Base-by-base conservation (phyloP, 2,113 vertebrate genomes). In the Saccopteryx leptura region DNA sequence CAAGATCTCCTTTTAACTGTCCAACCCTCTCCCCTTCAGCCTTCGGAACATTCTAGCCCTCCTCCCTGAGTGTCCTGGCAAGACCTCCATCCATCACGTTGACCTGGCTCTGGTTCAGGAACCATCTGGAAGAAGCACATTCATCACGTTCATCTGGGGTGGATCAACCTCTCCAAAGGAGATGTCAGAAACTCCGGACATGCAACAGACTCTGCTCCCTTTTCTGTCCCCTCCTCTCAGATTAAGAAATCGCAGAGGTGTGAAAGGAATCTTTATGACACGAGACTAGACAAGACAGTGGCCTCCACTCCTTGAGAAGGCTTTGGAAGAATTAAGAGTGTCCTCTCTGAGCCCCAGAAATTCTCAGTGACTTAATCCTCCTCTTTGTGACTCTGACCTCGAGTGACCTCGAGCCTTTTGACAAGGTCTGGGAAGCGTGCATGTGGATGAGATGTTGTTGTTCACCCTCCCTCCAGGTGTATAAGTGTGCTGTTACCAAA, bases 71-170 rank as follows among this genome's bases (percentile, higher is more conserved):
- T 26, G 61, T n/a, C 82, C 95, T 91, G 81, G 91, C n/a, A 39
- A 46, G 89, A n/a, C 80, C 72, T 76, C 56, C 13, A 0, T 71
- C 72, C 63, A 3, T 87, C 88, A 23, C 23, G 0, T 9, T 19
- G 84, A 19, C 54, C 94, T 96, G 97, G 95, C 93, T 54, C 13
- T 2, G 3, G n/a, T 56, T 96, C 94, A 93, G 46, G 48, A 86
- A 23, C 56, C 56, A 39, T 79, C 46, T 90, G 88, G 94, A 87
- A 52, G 71, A 60, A 60, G 63, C 54, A 2, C 54, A 33, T 46
- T 15, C 63, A 31, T 48, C 14, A 14, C 1, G 1, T 56, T 7
- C 50, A 19, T n/a, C 58, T 60, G 84, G 56, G 58, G 11, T 5
- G 26, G n/a, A 4, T 68, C 85, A 54, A 54, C 76, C 48, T 63